Evolutionary conservation across 2,888 invertebrate species (phyloP).

Genomic region (Subacronicta megacephala): DNA sequence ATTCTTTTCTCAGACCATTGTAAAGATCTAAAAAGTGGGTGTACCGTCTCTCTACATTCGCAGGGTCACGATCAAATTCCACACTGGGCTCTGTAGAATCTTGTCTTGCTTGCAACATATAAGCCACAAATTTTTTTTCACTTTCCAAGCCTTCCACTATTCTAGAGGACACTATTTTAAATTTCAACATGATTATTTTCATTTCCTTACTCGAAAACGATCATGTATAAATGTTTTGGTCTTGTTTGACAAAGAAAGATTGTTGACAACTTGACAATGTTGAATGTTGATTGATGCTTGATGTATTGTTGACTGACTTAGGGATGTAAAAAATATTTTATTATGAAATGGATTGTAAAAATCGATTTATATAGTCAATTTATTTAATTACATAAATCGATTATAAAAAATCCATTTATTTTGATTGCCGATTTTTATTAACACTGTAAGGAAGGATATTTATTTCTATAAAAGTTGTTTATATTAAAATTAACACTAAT

Average conservation of each 20-base stretch:
- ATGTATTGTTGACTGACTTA: too few species aligned
- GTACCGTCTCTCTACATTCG: conserved; percentile 92
- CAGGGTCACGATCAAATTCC: conserved; percentile 89
- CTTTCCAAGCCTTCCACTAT: conserved; percentile 90
- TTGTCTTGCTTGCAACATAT: conserved; percentile 91
- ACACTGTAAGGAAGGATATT: too few species aligned
- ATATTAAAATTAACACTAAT: too few species aligned
- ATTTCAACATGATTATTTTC: conserved; percentile 80
- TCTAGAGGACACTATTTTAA: conserved; percentile 92
- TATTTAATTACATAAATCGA: too few species aligned
- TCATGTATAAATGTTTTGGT: conserved; percentile 6
- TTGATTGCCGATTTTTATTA: too few species aligned
- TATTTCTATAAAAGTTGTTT: too few species aligned
- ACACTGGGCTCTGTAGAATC: conserved; percentile 80
- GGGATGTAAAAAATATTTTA: too few species aligned
- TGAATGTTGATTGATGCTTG: too few species aligned
- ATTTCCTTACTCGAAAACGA: conserved; percentile 2
- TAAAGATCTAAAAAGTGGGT: conserved; percentile 92
- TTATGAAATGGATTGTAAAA: too few species aligned
- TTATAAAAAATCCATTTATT: too few species aligned
- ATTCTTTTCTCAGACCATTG: conserved; percentile 89
- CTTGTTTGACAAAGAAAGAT: conserved; percentile 6
- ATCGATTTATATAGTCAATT: too few species aligned
- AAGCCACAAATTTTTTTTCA: conserved; percentile 92
- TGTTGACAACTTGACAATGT: too few species aligned